phyloP scores from a whole-genome alignment of 2,797 vertebrate species.

The Florisuga fusca region DNA sequence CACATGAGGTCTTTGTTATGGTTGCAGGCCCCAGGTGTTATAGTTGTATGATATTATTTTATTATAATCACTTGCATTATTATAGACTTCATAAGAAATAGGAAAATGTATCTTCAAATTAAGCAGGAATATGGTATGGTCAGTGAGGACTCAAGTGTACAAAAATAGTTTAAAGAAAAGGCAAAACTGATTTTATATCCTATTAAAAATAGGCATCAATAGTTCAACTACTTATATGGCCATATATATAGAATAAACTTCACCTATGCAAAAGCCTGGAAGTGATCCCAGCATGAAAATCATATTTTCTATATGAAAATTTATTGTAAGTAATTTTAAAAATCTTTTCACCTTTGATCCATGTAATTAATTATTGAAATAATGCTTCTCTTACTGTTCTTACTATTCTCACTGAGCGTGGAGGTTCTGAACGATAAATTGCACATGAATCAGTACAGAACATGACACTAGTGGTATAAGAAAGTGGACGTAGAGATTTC shows the following conservation, averaged over 20 bases:
- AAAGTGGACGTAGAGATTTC: constrained; percentile 10
- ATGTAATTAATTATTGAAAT: constrained; percentile 33
- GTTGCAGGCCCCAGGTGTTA: neutral
- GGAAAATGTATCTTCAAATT: neutral
- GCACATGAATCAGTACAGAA: neutral
- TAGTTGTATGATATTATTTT: neutral
- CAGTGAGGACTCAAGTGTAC: neutral
- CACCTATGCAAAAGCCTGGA: neutral
- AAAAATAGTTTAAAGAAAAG: neutral
- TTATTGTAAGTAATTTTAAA: neutral
- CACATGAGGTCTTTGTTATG: neutral
- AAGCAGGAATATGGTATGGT: neutral
- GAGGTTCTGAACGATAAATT: neutral
- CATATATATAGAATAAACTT: neutral
- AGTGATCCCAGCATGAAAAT: neutral
- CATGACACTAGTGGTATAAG: neutral
- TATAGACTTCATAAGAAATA: neutral
- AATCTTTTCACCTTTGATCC: neutral
- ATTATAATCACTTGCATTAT: neutral
- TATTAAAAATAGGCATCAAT: neutral
- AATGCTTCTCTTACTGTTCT: neutral
- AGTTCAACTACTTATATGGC: neutral
- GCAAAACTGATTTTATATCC: neutral
- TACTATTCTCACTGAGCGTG: neutral
- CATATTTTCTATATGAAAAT: neutral